phyloP scores from a whole-genome alignment of 1,140 invertebrate species.

The Microplitis mediator region DNA sequence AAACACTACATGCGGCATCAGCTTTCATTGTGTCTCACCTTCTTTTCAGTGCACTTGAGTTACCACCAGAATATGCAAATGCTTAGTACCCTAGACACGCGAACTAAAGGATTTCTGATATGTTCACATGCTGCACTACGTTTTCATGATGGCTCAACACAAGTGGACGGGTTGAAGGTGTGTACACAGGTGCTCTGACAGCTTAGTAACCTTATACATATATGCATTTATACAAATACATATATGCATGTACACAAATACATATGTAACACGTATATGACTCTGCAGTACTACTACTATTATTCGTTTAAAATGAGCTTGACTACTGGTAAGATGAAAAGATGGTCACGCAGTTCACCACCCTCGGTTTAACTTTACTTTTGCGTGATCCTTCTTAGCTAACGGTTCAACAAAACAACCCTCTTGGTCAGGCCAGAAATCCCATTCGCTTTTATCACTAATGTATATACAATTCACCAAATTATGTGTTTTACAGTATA shows the following conservation, averaged over 20 bases:
- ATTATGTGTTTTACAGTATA: conserved; percentile 4
- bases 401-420: neutral
- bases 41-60: conserved; percentile 20
- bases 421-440: neutral
- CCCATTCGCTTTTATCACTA: neutral
- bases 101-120: conserved; percentile 28
- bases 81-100: conserved; percentile 27
- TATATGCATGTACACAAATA: neutral
- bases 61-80: conserved; percentile 38
- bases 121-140: neutral
- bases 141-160: conserved; percentile 4
- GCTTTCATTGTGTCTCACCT: conserved; percentile 18
- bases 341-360: conserved; percentile 32
- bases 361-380: conserved; percentile 29
- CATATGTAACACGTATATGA: neutral
- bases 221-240: neutral
- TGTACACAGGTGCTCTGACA: conserved; percentile 2
- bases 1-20: conserved; percentile 10
- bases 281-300: neutral
- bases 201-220: neutral
- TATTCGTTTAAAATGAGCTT: neutral
- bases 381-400: conserved; percentile 28
- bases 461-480: neutral
- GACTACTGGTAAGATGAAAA: neutral
- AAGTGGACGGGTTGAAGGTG: conserved; percentile 1